Conservation (phyloP, 2,888 invertebrate species). For the Eubasilissa splendida region DNA sequence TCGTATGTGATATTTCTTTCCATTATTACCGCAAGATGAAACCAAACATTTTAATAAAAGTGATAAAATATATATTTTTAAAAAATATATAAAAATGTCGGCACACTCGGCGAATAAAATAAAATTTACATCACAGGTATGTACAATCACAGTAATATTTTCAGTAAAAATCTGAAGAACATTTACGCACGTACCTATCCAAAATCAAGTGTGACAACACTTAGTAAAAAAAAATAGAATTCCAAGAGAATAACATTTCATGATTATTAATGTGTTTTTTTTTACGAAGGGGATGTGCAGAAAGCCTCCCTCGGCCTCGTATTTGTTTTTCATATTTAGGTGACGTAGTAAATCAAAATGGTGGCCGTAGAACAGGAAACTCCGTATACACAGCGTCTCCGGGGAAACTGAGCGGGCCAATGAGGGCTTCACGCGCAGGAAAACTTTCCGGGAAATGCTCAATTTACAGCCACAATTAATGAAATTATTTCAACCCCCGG, state of each 20-base stretch:
- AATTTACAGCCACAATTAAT: slow-evolving; percentile 45
- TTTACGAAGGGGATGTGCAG: background rate
- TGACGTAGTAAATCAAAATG: slow-evolving; percentile 42
- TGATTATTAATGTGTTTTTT: slow-evolving; percentile 5
- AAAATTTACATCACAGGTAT: too few relatives aligned
- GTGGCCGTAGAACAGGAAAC: background rate
- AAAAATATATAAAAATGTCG: too few relatives aligned
- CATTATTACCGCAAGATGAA: too few relatives aligned
- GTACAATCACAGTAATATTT: too few relatives aligned
- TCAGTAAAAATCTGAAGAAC: too few relatives aligned
- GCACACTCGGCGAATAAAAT: too few relatives aligned
- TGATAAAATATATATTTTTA: too few relatives aligned
- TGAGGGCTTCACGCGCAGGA: background rate
- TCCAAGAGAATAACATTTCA: background rate
- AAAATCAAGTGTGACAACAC: too few relatives aligned
- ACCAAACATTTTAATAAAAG: too few relatives aligned
- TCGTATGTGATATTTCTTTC: too few relatives aligned
- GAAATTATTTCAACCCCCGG: slow-evolving; percentile 32
- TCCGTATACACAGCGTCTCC: background rate
- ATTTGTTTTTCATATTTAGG: slow-evolving; percentile 21
- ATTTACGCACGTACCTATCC: too few relatives aligned
- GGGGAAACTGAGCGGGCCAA: slow-evolving; percentile 18
- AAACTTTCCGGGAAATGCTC: slow-evolving; percentile 36
- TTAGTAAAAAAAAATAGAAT: too few relatives aligned
- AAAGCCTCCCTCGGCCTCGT: background rate